Evolutionary conservation across 1,140 invertebrate genomes (phyloP).

Genomic region (Diploscapter pachys): DNA sequence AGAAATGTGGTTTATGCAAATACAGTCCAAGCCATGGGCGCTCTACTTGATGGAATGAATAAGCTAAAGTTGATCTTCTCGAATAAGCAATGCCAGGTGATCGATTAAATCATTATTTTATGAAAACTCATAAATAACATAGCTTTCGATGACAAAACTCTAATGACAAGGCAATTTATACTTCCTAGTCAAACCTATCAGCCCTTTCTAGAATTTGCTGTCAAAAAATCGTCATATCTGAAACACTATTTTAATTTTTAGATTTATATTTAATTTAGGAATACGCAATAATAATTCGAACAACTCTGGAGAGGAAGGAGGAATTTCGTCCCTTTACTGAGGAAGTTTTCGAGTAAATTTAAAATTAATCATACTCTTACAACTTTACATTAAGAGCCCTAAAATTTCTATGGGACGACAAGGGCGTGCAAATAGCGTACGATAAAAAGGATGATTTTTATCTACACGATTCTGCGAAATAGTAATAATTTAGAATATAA

Average conservation of each 20-base stretch:
- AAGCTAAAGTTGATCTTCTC: conserved; percentile 15
- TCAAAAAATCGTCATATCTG: neutral
- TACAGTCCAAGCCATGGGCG: conserved; percentile 27
- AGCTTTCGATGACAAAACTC: conserved; percentile 11
- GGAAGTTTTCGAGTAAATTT: conserved; percentile 8
- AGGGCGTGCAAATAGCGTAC: conserved; percentile 24
- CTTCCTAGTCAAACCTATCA: neutral
- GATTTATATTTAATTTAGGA: neutral
- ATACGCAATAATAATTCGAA: conserved; percentile 4
- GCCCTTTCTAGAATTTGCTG: neutral
- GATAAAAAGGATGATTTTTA: conserved; percentile 21
- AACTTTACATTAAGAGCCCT: conserved; percentile 21
- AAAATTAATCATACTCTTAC: neutral
- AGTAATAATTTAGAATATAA: conserved; percentile 10
- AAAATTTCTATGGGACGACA: conserved; percentile 23
- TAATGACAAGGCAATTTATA: too few relatives aligned
- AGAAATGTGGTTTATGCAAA: conserved; percentile 24
- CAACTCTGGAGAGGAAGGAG: conserved; percentile 1
- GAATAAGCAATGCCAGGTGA: conserved; percentile 16
- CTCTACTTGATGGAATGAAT: conserved; percentile 23
- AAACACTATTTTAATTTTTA: neutral
- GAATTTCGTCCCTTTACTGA: conserved; percentile 11
- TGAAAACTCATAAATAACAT: conserved; percentile 15
- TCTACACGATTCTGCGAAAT: conserved; percentile 26
- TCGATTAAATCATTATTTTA: neutral